These are phyloP conservation scores for Dysdera silvatica DNA, from an alignment of 1,140 invertebrate species.

Conservation along the genomic window DNA sequence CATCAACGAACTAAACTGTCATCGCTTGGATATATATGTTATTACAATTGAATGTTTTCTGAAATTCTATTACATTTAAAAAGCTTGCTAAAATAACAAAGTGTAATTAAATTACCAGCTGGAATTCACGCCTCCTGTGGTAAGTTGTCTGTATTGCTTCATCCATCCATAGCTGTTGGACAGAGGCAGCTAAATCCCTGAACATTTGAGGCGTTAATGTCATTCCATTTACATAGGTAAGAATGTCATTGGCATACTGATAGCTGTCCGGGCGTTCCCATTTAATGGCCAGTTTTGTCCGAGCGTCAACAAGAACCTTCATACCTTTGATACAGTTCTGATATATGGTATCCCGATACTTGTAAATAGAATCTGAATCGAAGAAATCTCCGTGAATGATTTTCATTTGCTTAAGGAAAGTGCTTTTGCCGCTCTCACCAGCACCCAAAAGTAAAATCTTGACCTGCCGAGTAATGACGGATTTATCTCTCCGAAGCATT, in stretches of 20 bases:
- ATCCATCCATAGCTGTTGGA: constrained; percentile 81
- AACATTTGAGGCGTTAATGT: constrained; percentile 71
- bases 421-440: constrained; percentile 91
- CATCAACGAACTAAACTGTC: background rate
- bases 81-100: background rate
- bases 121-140: constrained; percentile 86
- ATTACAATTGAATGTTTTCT: background rate
- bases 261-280: constrained; percentile 77
- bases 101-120: constrained; percentile 62
- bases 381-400: constrained; percentile 96
- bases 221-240: constrained; percentile 51
- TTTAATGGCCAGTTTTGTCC: constrained; percentile 82
- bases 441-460: constrained; percentile 76
- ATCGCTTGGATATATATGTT: background rate
- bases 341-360: constrained; percentile 81
- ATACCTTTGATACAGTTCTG: constrained; percentile 90
- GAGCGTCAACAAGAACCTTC: constrained; percentile 89
- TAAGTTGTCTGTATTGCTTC: constrained; percentile 77
- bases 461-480: constrained; percentile 55
- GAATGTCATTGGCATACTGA: constrained; percentile 55
- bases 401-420: constrained; percentile 98
- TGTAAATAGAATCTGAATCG: constrained; percentile 62
- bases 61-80: background rate
- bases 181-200: constrained; percentile 66
- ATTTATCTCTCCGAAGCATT: constrained; percentile 60